Percentiles rank a stretch among this genome's conserved stretches.
These are phyloP conservation scores for Eulemur mongoz DNA, from an alignment of 2,797 vertebrate genomes.

Conservation along the genomic window DNA sequence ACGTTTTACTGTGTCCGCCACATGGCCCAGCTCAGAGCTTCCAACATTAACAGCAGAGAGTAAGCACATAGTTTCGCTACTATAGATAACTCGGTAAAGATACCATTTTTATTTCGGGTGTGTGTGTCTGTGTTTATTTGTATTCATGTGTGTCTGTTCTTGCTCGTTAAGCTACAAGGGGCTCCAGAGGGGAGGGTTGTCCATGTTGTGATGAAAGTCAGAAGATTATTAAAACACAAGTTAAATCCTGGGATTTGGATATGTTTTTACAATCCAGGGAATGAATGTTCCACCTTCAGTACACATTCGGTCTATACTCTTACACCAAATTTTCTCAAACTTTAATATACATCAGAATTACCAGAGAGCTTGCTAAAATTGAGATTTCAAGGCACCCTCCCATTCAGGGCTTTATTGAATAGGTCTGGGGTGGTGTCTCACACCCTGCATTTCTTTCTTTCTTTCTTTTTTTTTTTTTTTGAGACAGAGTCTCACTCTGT, in stretches of 20 bases:
- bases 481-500: no score
- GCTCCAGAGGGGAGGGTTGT: slow-evolving; percentile 21
- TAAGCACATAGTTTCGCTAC: slow-evolving; percentile 59
- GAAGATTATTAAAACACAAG: slow-evolving; percentile 48
- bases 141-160: slow-evolving; percentile 40
- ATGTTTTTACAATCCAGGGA: slow-evolving; percentile 1
- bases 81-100: slow-evolving; percentile 67
- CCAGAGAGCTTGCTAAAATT: background rate
- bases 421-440: background rate
- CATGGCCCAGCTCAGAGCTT: background rate
- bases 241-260: slow-evolving; percentile 7
- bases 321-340: slow-evolving; percentile 36
- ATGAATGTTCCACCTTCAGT: background rate
- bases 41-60: slow-evolving; percentile 13
- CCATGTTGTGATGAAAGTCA: slow-evolving; percentile 36
- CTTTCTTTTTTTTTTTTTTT: no score
- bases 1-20: slow-evolving; percentile 23
- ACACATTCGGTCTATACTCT: slow-evolving; percentile 4
- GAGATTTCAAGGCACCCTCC: background rate
- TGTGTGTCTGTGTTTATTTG: background rate
- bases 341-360: slow-evolving; percentile 20
- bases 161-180: slow-evolving; percentile 45
- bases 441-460: background rate
- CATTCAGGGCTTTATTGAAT: background rate
- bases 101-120: slow-evolving; percentile 36